These are phyloP conservation scores for Musca domestica DNA, from an alignment of 1,140 invertebrate species.

Conservation along the genomic window DNA sequence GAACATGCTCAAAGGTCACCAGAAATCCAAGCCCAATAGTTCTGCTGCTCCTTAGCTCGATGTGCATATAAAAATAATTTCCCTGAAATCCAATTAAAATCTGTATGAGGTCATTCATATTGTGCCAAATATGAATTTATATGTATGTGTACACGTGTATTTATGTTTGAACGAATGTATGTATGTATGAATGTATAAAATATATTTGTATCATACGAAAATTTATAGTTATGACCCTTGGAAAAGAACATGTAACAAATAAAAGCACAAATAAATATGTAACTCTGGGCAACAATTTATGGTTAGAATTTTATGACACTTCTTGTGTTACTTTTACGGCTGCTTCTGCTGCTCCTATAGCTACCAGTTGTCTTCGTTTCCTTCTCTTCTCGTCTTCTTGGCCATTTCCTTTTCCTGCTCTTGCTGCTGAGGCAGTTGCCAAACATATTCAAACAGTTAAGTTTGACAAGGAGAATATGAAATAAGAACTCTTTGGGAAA, in stretches of 20 bases:
- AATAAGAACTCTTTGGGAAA: conserved; percentile 16
- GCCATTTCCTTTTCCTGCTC: no score
- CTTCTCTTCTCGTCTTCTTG: no score
- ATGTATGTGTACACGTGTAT: not conserved
- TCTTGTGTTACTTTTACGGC: not conserved
- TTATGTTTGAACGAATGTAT: not conserved
- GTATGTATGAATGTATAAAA: not conserved
- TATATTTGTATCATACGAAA: conserved; percentile 3
- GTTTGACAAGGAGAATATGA: conserved; percentile 1
- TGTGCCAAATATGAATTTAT: no score
- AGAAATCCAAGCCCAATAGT: no score
- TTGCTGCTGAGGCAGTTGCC: no score
- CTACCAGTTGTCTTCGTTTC: no score
- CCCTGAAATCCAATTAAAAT: conserved; percentile 18
- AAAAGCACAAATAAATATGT: not conserved
- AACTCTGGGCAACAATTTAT: conserved; percentile 15
- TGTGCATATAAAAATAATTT: conserved; percentile 4
- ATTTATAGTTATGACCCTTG: conserved; percentile 10
- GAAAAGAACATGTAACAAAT: not conserved
- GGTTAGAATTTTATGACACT: conserved; percentile 20
- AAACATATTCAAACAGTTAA: no score
- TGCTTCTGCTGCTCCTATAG: no score
- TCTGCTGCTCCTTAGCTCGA: not conserved
- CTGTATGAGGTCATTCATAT: conserved; percentile 1
- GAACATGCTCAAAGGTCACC: no score